Conservation (phyloP, 1,140 invertebrate species). For the Bradysia coprophila region DNA sequence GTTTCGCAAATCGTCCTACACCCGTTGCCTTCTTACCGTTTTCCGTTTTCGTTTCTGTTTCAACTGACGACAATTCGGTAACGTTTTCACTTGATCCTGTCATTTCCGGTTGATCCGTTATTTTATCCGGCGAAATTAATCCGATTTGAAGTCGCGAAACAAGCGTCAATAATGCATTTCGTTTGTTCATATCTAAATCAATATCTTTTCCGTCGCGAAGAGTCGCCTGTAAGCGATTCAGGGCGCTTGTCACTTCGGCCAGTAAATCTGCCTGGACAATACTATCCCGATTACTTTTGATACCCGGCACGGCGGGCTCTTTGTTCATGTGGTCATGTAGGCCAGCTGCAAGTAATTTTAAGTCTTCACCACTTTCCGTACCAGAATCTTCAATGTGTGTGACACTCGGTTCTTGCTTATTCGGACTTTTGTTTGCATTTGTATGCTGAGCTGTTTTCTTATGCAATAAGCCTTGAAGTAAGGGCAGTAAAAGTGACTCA, state of each 20-base stretch:
- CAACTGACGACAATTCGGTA: neutral
- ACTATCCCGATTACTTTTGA: conserved; percentile 8
- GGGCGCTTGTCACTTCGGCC: conserved; percentile 57
- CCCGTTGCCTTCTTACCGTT: conserved; percentile 9
- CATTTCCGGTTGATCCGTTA: conserved; percentile 18
- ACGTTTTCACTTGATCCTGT: conserved; percentile 8
- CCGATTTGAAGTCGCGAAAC: conserved; percentile 57
- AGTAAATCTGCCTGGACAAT: conserved; percentile 33
- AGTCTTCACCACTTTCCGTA: conserved; percentile 46
- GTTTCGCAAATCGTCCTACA: conserved; percentile 20
- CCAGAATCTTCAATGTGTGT: conserved; percentile 34
- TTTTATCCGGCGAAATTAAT: conserved; percentile 30
- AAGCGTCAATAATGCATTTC: conserved; percentile 45
- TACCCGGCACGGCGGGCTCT: neutral
- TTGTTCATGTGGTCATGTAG: conserved; percentile 13
- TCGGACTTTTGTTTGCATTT: neutral
- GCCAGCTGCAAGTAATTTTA: conserved; percentile 23
- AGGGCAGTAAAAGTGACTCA: conserved; percentile 34
- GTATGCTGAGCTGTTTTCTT: conserved; percentile 15
- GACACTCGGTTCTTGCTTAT: neutral
- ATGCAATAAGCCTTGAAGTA: conserved; percentile 34
- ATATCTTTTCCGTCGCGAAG: conserved; percentile 33
- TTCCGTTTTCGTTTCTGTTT: conserved; percentile 3
- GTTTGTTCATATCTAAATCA: conserved; percentile 29
- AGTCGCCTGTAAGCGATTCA: conserved; percentile 50